Evolutionary conservation across 2,888 invertebrate genomes (phyloP).

Genomic region (Cataglyphis rosenhaueri): DNA sequence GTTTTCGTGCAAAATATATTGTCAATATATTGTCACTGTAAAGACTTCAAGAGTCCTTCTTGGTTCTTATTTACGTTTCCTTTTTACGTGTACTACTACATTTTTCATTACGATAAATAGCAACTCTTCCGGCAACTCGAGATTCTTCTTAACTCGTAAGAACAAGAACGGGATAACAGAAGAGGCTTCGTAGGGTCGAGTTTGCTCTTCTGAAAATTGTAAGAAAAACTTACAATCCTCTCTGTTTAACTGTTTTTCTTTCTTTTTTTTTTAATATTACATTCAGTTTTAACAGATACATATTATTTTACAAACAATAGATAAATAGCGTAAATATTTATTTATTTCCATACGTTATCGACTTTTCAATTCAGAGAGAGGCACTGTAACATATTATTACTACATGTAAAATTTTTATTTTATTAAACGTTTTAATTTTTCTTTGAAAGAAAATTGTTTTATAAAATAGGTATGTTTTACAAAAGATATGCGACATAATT

Average conservation of each 20-base stretch:
- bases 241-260: slow-evolving; percentile 1
- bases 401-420: background rate
- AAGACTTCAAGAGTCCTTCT: background rate
- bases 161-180: slow-evolving; percentile 21
- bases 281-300: slow-evolving; percentile 17
- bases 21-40: background rate
- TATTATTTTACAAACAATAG: slow-evolving; percentile 5
- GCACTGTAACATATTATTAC: slow-evolving; percentile 2
- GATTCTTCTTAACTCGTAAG: slow-evolving; percentile 39
- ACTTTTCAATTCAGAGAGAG: background rate
- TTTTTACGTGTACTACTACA: background rate
- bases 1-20: background rate
- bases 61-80: background rate
- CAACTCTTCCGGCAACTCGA: slow-evolving; percentile 27
- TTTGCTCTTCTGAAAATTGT: slow-evolving; percentile 22
- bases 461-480: background rate
- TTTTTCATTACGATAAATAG: slow-evolving; percentile 44
- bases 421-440: background rate
- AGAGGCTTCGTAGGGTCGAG: slow-evolving; percentile 27
- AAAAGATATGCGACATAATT: background rate
- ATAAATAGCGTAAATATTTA: background rate
- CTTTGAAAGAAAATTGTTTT: background rate
- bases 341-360: background rate
- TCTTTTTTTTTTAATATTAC: slow-evolving; percentile 13
- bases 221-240: slow-evolving; percentile 2